Percentiles rank a stretch among this genome's conserved stretches.
Conservation (phyloP, 1,140 invertebrate genomes). For the Bombyx mandarina region DNA sequence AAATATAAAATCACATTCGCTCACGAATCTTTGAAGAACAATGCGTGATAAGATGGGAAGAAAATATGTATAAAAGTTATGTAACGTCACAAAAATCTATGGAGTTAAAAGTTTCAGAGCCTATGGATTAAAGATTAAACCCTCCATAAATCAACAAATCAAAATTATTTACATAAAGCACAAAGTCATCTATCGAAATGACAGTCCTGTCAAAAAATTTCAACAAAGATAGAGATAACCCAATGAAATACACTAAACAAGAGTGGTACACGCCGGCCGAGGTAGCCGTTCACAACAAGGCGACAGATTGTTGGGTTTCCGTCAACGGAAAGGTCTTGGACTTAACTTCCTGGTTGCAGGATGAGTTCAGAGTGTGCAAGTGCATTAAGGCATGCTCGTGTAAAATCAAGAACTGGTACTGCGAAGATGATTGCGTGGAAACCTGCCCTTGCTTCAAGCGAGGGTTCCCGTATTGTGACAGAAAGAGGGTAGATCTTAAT, state of each 20-base stretch:
- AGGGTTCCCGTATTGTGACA: constrained; percentile 48
- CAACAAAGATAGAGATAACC: not conserved
- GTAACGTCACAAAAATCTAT: too few relatives aligned
- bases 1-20: too few relatives aligned
- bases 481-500: constrained; percentile 33
- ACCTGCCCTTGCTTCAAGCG: constrained; percentile 47
- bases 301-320: constrained; percentile 48
- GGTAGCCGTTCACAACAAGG: constrained; percentile 41
- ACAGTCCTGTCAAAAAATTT: constrained; percentile 1
- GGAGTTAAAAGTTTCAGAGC: too few relatives aligned
- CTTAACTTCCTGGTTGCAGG: constrained; percentile 41
- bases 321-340: constrained; percentile 44
- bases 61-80: too few relatives aligned
- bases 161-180: not conserved
- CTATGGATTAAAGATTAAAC: too few relatives aligned
- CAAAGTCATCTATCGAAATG: not conserved
- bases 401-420: constrained; percentile 46
- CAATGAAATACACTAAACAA: constrained; percentile 50
- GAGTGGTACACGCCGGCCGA: constrained; percentile 59
- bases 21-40: too few relatives aligned
- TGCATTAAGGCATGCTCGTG: constrained; percentile 49
- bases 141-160: too few relatives aligned
- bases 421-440: constrained; percentile 39
- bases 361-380: constrained; percentile 38
- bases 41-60: too few relatives aligned